phyloP scores from a whole-genome alignment of 2,888 invertebrate genomes.

The Pristionchus fissidentatus region DNA sequence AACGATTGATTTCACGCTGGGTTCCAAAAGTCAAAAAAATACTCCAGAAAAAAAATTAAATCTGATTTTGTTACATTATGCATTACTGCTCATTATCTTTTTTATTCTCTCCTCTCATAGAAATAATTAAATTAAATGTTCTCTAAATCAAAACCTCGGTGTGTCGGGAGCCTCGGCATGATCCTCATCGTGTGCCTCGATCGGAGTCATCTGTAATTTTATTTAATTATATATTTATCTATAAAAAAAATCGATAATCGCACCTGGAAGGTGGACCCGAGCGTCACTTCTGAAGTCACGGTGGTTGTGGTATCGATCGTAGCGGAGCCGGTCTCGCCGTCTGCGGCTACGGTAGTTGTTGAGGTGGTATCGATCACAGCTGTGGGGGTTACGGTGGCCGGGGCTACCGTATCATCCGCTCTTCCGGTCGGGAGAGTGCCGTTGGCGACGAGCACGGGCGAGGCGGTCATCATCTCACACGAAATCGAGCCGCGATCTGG shows the following conservation, averaged over 20 bases:
- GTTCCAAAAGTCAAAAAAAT: not conserved
- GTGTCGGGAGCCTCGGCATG: slow-evolving; percentile 16
- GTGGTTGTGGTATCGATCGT: not conserved
- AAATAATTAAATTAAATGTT: too few species aligned
- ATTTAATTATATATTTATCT: not conserved
- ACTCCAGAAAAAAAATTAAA: not conserved
- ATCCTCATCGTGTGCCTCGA: not conserved
- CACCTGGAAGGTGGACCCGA: slow-evolving; percentile 32
- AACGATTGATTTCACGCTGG: too few species aligned
- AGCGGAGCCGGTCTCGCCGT: not conserved
- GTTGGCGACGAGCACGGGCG: slow-evolving; percentile 13
- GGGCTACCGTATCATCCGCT: too few species aligned
- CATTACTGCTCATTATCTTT: too few species aligned
- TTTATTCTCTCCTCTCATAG: too few species aligned
- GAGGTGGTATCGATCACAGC: not conserved
- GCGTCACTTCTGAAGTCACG: not conserved
- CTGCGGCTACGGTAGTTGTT: not conserved
- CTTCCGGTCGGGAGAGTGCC: slow-evolving; percentile 3
- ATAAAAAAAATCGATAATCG: not conserved
- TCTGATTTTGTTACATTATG: too few species aligned
- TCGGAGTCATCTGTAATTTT: not conserved
- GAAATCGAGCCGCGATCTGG: slow-evolving; percentile 22
- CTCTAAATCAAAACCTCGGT: slow-evolving; percentile 36
- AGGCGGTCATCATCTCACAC: slow-evolving; percentile 22
- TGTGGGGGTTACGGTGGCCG: not conserved